These are phyloP conservation scores for Hipposideros armiger DNA, from an alignment of 2,113 vertebrate genomes.

Conservation along the genomic window DNA sequence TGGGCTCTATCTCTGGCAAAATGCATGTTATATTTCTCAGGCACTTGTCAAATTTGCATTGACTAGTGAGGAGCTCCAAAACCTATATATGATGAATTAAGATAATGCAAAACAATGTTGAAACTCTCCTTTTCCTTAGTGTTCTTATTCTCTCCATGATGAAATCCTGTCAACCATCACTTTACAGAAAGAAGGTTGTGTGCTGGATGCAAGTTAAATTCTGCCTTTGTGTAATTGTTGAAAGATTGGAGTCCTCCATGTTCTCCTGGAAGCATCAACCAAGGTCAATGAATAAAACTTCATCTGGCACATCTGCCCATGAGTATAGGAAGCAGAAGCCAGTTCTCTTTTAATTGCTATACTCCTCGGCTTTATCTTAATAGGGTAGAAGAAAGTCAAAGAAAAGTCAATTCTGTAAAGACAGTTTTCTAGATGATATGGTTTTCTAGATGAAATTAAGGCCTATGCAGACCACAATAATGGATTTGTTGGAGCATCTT, in stretches of 20 bases:
- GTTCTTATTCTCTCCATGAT: background rate
- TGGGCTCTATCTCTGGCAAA: background rate
- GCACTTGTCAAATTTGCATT: background rate
- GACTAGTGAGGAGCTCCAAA: background rate
- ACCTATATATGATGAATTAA: background rate
- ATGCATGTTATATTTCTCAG: background rate
- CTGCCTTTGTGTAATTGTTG: background rate
- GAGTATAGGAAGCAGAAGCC: background rate
- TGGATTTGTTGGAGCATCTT: background rate
- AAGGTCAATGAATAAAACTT: slow-evolving; percentile 18
- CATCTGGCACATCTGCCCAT: background rate
- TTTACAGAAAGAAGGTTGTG: background rate
- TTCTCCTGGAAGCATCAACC: background rate
- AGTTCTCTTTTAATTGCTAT: background rate
- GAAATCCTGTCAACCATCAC: background rate
- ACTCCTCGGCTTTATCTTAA: background rate
- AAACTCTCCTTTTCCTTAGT: background rate
- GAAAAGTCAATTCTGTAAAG: background rate
- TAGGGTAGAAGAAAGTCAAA: background rate
- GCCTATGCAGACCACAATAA: background rate
- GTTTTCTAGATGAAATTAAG: background rate
- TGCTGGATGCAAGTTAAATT: background rate
- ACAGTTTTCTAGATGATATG: background rate
- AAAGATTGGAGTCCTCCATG: background rate
- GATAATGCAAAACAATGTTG: background rate